Conservation (phyloP, 2,113 vertebrate species). For the Cettia cetti region DNA sequence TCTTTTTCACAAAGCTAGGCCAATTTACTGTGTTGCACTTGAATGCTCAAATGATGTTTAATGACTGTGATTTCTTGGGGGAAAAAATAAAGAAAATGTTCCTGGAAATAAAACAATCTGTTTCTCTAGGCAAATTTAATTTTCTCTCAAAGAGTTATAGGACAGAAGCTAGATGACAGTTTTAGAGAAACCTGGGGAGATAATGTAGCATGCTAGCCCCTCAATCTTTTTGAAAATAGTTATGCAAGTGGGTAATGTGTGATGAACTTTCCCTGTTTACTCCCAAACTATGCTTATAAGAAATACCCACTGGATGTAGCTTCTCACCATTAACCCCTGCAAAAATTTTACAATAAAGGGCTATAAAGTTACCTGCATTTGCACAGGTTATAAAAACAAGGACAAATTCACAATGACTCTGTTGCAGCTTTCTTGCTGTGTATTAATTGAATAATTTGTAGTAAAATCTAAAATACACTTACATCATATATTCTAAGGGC, state of each 20-base stretch:
- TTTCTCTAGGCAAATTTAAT: slow-evolving; percentile 32
- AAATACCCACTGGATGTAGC: not conserved
- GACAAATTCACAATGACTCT: not conserved
- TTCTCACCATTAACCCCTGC: not conserved
- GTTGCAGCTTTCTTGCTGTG: not conserved
- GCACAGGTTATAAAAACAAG: not conserved
- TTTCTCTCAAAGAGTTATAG: not conserved
- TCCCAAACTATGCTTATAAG: not conserved
- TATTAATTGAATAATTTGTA: not conserved
- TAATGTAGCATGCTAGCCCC: not conserved
- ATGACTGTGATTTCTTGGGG: slow-evolving; percentile 18
- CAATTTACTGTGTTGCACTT: slow-evolving; percentile 7
- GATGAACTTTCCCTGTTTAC: not conserved
- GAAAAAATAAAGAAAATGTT: not conserved
- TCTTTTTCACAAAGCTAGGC: not conserved
- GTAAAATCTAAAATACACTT: not conserved
- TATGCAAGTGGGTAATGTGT: not conserved
- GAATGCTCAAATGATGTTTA: slow-evolving; percentile 41
- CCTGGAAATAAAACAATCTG: slow-evolving; percentile 2
- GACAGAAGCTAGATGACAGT: not conserved
- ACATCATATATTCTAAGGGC: not conserved
- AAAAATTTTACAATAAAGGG: not conserved
- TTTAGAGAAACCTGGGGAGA: not conserved
- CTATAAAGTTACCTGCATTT: not conserved
- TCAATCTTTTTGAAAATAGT: not conserved